A percentile compares a stretch with the other conserved stretches of the same genome.
Evolutionary conservation across 2,797 vertebrate species (phyloP).

Genomic region (Neosilurus hyrtlii): DNA sequence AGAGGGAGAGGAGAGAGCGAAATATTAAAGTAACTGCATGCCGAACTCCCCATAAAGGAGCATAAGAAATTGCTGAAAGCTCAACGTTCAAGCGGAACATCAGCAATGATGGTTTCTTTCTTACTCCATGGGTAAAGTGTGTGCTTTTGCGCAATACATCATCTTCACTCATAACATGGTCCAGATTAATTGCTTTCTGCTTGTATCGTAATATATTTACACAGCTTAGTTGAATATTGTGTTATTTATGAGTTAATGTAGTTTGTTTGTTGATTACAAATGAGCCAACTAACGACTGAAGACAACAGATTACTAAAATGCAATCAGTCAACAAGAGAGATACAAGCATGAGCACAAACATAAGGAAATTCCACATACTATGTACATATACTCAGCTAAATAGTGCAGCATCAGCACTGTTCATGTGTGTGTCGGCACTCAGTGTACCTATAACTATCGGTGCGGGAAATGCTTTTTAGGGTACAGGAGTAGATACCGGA

Average conservation of each 20-base stretch:
- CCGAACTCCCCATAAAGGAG: not conserved
- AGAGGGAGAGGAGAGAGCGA: not conserved
- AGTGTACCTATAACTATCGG: not conserved
- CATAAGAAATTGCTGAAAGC: not conserved
- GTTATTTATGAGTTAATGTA: constrained; percentile 20
- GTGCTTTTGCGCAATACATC: not conserved
- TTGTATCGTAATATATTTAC: not conserved
- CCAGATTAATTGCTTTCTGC: not conserved
- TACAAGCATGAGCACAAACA: constrained; percentile 27
- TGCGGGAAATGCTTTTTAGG: not conserved
- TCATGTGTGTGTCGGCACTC: not conserved
- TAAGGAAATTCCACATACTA: not conserved
- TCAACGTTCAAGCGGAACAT: not conserved
- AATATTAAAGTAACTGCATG: constrained; percentile 6
- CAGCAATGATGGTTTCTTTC: not conserved
- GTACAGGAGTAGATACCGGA: no score
- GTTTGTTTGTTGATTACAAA: constrained; percentile 13
- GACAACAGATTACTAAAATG: not conserved
- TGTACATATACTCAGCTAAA: not conserved
- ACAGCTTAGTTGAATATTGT: not conserved
- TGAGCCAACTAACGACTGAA: constrained; percentile 1
- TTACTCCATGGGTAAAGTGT: not conserved
- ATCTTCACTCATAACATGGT: not conserved
- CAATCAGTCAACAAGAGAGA: not conserved
- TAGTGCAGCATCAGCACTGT: not conserved